Percentiles rank a stretch among this genome's conserved stretches.
Conservation (phyloP, 2,113 vertebrate genomes). For the Scomber scombrus region DNA sequence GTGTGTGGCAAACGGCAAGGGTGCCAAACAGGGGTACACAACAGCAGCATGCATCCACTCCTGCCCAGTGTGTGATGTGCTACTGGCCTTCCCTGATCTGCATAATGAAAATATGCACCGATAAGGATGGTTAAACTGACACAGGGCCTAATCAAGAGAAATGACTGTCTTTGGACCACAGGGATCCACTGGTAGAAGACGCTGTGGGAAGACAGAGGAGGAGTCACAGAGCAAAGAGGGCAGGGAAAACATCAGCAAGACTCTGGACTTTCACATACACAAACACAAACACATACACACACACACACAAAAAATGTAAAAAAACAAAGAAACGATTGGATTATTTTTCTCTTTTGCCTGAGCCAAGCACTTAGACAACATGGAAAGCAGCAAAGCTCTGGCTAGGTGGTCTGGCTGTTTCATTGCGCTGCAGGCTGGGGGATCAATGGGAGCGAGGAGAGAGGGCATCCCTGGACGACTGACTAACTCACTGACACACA, state of each 20-base stretch:
- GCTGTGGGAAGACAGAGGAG: conserved; percentile 24
- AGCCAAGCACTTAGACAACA: conserved; percentile 69
- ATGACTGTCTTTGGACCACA: conserved; percentile 36
- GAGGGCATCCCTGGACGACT: conserved; percentile 57
- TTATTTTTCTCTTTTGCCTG: conserved; percentile 8
- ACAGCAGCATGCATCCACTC: conserved; percentile 52
- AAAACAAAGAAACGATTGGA: conserved; percentile 29
- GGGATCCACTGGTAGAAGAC: conserved; percentile 30
- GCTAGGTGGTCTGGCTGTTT: conserved; percentile 63
- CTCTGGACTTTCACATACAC: conserved; percentile 21
- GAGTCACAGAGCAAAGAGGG: conserved; percentile 32
- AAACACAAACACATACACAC: neutral
- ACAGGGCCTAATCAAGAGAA: conserved; percentile 49
- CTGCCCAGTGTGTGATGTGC: conserved; percentile 47
- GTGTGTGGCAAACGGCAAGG: conserved; percentile 53
- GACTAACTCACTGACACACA: conserved; percentile 33
- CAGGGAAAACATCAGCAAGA: conserved; percentile 31
- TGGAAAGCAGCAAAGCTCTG: conserved; percentile 74
- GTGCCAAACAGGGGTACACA: conserved; percentile 63
- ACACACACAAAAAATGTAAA: conserved; percentile 11
- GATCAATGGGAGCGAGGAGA: conserved; percentile 69
- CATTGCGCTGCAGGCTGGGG: conserved; percentile 50
- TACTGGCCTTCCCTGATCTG: conserved; percentile 55
- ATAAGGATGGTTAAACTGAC: conserved; percentile 66
- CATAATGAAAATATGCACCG: conserved; percentile 65